These are phyloP conservation scores for Diabrotica undecimpunctata DNA, from an alignment of 1,140 invertebrate species.

Conservation along the genomic window DNA sequence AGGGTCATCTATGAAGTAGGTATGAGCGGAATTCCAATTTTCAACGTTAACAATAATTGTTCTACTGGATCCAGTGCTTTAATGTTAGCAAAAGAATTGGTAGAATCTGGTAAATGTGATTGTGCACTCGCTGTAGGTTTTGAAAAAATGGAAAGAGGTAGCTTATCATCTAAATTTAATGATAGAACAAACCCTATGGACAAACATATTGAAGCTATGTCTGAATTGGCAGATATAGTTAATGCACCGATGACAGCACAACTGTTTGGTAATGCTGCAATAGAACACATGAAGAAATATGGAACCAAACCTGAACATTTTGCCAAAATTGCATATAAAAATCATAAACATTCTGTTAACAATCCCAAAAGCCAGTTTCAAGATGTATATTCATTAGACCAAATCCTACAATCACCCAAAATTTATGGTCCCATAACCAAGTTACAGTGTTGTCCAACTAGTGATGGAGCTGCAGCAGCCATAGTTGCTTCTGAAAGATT, in stretches of 20 bases:
- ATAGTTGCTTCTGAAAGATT: constrained; percentile 89
- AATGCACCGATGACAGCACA: constrained; percentile 86
- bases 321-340: constrained; percentile 97
- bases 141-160: constrained; percentile 96
- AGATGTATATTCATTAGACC: constrained; percentile 82
- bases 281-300: constrained; percentile 97
- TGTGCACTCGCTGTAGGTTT: constrained; percentile 93
- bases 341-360: constrained; percentile 94
- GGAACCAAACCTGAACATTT: constrained; percentile 90
- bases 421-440: constrained; percentile 91
- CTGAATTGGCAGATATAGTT: constrained; percentile 74
- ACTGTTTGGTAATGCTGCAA: constrained; percentile 93
- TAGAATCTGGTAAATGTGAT: constrained; percentile 79
- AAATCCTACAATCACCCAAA: constrained; percentile 80
- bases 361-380: constrained; percentile 95
- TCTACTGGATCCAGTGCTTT: constrained; percentile 93
- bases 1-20: constrained; percentile 89
- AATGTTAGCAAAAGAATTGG: constrained; percentile 83
- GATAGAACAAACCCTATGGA: constrained; percentile 94
- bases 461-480: constrained; percentile 91
- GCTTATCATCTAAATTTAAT: constrained; percentile 72
- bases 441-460: constrained; percentile 95
- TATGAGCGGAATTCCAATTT: constrained; percentile 94
- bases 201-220: constrained; percentile 84
- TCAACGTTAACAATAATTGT: constrained; percentile 99